Conservation (phyloP, 2,113 vertebrate species). For the Mungos mungo region DNA sequence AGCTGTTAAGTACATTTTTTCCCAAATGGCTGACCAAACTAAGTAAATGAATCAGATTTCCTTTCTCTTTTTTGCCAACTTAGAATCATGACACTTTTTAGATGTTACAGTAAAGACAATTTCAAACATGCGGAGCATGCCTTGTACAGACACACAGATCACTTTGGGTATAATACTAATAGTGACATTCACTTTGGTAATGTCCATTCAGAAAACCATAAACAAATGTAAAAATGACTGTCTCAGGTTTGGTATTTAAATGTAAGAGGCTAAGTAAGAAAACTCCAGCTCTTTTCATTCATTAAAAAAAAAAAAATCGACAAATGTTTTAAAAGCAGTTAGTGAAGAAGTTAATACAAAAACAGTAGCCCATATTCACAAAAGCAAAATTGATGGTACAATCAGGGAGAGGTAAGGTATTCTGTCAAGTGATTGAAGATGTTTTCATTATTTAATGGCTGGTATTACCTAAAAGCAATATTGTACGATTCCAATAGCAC, state of each 20-base stretch:
- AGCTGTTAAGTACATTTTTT: background rate
- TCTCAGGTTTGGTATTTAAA: background rate
- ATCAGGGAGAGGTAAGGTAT: constrained; percentile 38
- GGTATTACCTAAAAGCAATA: constrained; percentile 64
- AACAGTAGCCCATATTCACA: background rate
- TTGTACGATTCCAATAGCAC: constrained; percentile 32
- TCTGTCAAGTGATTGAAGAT: constrained; percentile 62
- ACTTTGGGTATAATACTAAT: background rate
- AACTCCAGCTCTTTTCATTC: background rate
- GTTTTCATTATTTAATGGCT: constrained; percentile 65
- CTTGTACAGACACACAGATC: background rate
- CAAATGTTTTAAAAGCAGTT: constrained; percentile 53
- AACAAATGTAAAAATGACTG: background rate
- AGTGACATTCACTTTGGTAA: background rate
- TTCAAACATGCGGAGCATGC: background rate
- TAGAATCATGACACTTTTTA: background rate
- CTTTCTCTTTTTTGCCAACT: background rate
- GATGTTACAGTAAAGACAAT: background rate
- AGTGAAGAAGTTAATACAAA: constrained; percentile 61
- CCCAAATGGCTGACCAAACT: background rate
- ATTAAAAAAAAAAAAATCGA: background rate
- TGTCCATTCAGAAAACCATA: background rate
- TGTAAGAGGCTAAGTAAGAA: background rate
- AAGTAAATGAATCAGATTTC: background rate
- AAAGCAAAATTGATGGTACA: constrained; percentile 47